Evolutionary conservation across 2,888 invertebrate genomes (phyloP), one percentile per base, ranked within the genome.

Genomic region (Sarcophaga subvicina): DNA sequence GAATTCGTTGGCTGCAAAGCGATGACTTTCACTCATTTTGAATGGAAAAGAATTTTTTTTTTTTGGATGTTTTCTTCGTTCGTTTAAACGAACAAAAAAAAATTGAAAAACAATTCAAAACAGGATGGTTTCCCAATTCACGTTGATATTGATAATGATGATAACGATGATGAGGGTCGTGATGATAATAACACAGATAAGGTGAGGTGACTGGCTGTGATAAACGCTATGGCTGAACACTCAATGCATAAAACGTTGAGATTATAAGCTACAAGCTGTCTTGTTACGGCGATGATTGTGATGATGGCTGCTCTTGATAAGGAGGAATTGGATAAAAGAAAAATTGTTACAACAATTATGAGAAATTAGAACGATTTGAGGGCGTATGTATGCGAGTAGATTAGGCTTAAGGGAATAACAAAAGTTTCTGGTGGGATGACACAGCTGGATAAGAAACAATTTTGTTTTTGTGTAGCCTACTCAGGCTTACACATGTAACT

Each of bases 1-100:
- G 86, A 93, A 93, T 91, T 93, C 93, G 81, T 92, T 93, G 81
- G 93, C 93, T 84, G 93, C 92, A 90, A 92, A 93, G 88, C 92
- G 91, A 88, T 92, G 90, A 88, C 91, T 93, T 85, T 93, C 93
- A 89, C 91, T 91, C 93, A 93, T 93, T 88, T 87, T 90, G 84
- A 73, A 37, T n/a, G 76, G 20, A 45, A 67, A 62, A 62, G 0
- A 54, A 54, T 4, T 54, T 54, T 54, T 54, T 12, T 14, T 49
- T 11, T 49, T 14, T 54, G 11, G 49, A 14, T 54, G 17, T 54
- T 54, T 54, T 54, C 17, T 54, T 54, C 17, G 37, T 54, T 54
- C 17, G 67, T 60, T 77, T 71, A 70, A 17, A 63, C 37, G 10
- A 70, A 71, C 2, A 20, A 0, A 75, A 54, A n/a, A 45, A 62